Conservation (phyloP, 1,140 invertebrate species). For the Drosophila arizonae region DNA sequence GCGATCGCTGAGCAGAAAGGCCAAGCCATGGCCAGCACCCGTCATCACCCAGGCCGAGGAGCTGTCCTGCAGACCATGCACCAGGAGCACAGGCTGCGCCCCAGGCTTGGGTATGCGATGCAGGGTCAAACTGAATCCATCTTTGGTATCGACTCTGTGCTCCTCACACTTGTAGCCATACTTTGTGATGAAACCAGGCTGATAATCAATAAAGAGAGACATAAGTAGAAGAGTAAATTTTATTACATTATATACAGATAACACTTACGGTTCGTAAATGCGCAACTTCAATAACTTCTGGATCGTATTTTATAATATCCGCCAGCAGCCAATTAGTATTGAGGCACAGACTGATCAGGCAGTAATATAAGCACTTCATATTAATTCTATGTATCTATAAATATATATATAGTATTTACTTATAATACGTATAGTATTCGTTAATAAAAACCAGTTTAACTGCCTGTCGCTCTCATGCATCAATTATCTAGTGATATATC, state of each 20-base stretch:
- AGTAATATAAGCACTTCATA: conserved; percentile 17
- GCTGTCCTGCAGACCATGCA: conserved; percentile 86
- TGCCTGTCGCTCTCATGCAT: no score
- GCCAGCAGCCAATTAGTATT: conserved; percentile 6
- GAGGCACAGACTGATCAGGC: conserved; percentile 25
- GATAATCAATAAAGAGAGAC: not conserved
- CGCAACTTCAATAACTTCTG: conserved; percentile 30
- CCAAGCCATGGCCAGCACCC: conserved; percentile 82
- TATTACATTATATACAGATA: not conserved
- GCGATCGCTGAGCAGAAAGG: conserved; percentile 86
- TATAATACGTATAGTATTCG: not conserved
- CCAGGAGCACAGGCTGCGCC: conserved; percentile 84
- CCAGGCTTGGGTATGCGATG: conserved; percentile 79
- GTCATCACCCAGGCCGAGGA: conserved; percentile 84
- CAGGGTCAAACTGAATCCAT: conserved; percentile 84
- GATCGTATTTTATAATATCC: conserved; percentile 20
- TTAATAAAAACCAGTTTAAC: not conserved
- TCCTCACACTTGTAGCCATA: conserved; percentile 85
- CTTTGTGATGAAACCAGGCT: conserved; percentile 82
- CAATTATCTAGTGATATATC: not conserved
- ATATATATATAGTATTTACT: not conserved
- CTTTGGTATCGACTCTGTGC: conserved; percentile 83
- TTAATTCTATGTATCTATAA: not conserved
- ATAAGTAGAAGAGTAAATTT: not conserved
- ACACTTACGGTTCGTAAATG: conserved; percentile 25